Evolutionary conservation across 2,797 vertebrate genomes (phyloP).

Genomic region (Carcharodon carcharias): DNA sequence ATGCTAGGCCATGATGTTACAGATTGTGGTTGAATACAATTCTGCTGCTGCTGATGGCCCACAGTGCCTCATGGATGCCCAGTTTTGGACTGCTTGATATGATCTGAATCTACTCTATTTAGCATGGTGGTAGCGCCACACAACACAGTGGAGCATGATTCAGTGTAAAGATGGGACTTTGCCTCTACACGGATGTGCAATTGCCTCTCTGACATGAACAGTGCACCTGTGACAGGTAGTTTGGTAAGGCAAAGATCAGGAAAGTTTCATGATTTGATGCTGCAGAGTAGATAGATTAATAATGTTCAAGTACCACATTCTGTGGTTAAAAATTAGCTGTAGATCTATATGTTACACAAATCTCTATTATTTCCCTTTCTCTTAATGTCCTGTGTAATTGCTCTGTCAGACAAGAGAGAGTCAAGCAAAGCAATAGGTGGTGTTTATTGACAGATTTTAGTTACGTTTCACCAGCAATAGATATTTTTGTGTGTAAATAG

Average conservation of each 20-base stretch:
- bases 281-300: background rate
- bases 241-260: background rate
- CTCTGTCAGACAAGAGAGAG: slow-evolving; percentile 30
- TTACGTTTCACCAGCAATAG: slow-evolving; percentile 32
- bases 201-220: background rate
- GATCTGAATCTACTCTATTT: background rate
- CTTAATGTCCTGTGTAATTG: slow-evolving; percentile 12
- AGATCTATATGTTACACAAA: slow-evolving; percentile 2
- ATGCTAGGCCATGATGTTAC: background rate
- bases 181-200: background rate
- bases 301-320: slow-evolving; percentile 8
- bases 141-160: background rate
- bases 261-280: background rate
- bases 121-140: background rate
- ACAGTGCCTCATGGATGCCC: background rate
- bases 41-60: background rate
- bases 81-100: background rate
- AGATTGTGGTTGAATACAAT: background rate
- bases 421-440: slow-evolving; percentile 14
- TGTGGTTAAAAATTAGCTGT: slow-evolving; percentile 1
- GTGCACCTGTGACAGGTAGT: background rate
- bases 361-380: slow-evolving; percentile 4
- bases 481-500: slow-evolving; percentile 12
- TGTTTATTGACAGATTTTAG: slow-evolving; percentile 20
- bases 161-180: background rate